phyloP scores from a whole-genome alignment of 2,797 vertebrate genomes.

The Sparidentex hasta region DNA sequence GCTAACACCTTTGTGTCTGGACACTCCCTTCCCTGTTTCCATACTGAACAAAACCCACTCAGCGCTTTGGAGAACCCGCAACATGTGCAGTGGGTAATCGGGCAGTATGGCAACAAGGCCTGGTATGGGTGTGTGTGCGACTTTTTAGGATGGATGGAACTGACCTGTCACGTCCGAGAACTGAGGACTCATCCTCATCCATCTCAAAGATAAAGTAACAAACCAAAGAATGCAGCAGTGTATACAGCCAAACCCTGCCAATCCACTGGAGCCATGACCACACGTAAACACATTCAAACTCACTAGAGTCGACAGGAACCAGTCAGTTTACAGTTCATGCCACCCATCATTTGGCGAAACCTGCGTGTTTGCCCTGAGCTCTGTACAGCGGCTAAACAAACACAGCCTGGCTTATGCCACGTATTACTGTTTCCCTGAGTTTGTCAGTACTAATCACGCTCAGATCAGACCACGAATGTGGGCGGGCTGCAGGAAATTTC shows the following conservation, averaged over 20 bases:
- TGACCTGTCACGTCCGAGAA: conserved; percentile 35
- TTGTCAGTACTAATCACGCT: conserved; percentile 80
- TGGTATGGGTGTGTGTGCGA: conserved; percentile 24
- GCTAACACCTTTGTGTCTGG: conserved; percentile 72
- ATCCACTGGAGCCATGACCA: conserved; percentile 66
- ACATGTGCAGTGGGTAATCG: conserved; percentile 26
- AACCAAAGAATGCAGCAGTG: conserved; percentile 58
- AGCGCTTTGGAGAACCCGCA: conserved; percentile 23
- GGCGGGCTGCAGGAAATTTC: conserved; percentile 51
- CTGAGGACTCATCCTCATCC: conserved; percentile 38
- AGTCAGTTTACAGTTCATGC: conserved; percentile 73
- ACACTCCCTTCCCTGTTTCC: conserved; percentile 58
- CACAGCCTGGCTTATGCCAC: conserved; percentile 67
- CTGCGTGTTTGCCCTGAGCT: conserved; percentile 72
- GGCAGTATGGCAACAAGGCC: conserved; percentile 19
- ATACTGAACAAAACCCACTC: conserved; percentile 37
- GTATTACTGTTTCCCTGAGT: conserved; percentile 72
- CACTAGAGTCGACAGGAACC: conserved; percentile 53
- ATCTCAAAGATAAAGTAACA: conserved; percentile 56
- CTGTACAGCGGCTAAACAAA: conserved; percentile 79
- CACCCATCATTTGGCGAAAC: conserved; percentile 77
- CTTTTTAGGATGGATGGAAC: conserved; percentile 14
- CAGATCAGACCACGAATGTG: conserved; percentile 62
- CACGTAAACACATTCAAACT: conserved; percentile 70
- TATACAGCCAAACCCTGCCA: conserved; percentile 67